Conservation (phyloP, 2,113 vertebrate genomes). For the Alligator mississippiensis region DNA sequence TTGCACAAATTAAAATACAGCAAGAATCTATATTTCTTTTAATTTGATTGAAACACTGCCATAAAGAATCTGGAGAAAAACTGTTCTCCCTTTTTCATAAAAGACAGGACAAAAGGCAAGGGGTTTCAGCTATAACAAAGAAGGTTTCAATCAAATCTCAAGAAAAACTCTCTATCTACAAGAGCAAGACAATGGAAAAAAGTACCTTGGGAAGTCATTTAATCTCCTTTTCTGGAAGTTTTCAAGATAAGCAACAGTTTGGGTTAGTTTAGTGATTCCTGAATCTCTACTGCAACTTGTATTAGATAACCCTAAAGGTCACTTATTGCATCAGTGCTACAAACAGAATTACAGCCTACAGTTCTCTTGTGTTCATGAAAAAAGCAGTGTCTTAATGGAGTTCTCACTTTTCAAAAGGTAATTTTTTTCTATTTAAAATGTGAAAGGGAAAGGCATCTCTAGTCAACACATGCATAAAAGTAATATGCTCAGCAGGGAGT, state of each 20-base stretch:
- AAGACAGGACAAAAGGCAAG: no score
- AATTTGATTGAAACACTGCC: conserved; percentile 17
- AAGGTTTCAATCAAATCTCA: no score
- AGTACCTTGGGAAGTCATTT: no score
- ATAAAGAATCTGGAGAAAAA: neutral
- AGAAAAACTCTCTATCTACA: no score
- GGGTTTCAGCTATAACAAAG: neutral
- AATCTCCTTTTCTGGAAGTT: no score
- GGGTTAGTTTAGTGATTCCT: no score
- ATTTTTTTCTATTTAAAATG: conserved; percentile 50
- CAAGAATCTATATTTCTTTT: conserved; percentile 32
- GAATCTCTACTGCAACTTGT: neutral
- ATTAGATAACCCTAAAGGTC: no score
- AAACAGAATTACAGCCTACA: neutral
- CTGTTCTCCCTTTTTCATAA: no score
- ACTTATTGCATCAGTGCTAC: neutral
- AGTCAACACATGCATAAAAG: conserved; percentile 35
- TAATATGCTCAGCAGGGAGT: neutral
- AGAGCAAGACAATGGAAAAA: no score
- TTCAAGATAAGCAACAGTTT: no score
- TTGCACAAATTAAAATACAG: conserved; percentile 28
- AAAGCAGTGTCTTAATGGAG: neutral
- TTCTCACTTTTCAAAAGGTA: neutral
- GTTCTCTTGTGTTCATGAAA: neutral
- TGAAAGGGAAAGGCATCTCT: conserved; percentile 3